Conservation (phyloP, 2,888 invertebrate genomes). For the Drepana falcataria region DNA sequence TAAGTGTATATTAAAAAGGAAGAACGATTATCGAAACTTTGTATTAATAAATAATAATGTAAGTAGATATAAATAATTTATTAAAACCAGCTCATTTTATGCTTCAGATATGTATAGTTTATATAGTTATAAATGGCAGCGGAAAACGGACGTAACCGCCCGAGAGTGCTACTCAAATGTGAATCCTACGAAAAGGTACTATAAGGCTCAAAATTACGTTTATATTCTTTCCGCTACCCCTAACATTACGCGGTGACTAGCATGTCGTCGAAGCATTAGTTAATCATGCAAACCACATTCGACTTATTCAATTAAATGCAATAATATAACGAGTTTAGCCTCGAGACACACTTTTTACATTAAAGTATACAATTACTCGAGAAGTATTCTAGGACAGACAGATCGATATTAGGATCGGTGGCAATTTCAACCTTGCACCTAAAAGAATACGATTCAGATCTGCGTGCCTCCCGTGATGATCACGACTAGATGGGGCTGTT, state of each 20-base stretch:
- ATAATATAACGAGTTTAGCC: conserved; percentile 27
- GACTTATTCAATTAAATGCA: conserved; percentile 44
- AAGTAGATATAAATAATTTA: conserved; percentile 25
- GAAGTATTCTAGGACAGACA: not conserved
- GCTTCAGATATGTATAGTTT: conserved; percentile 45
- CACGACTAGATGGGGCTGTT: not conserved
- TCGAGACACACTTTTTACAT: conserved; percentile 16
- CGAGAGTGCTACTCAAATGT: conserved; percentile 1
- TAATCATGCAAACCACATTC: conserved; percentile 31
- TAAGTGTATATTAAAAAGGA: conserved; percentile 37
- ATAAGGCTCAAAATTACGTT: conserved; percentile 3
- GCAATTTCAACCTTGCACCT: not conserved
- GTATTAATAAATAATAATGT: conserved; percentile 30
- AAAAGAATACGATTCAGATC: not conserved
- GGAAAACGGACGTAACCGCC: conserved; percentile 1
- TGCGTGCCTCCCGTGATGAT: not conserved
- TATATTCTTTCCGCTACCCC: conserved; percentile 7
- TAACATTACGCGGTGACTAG: conserved; percentile 41
- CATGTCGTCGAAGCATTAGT: conserved; percentile 39
- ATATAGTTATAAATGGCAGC: conserved; percentile 9
- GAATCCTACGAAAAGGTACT: not conserved
- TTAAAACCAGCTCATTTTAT: conserved; percentile 23
- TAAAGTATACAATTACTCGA: not conserved
- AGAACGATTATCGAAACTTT: conserved; percentile 32
- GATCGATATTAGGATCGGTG: not conserved